Evolutionary conservation across 2,888 invertebrate genomes (phyloP), one percentile per base, ranked within the genome.

Genomic region (Rhagium mordax): DNA sequence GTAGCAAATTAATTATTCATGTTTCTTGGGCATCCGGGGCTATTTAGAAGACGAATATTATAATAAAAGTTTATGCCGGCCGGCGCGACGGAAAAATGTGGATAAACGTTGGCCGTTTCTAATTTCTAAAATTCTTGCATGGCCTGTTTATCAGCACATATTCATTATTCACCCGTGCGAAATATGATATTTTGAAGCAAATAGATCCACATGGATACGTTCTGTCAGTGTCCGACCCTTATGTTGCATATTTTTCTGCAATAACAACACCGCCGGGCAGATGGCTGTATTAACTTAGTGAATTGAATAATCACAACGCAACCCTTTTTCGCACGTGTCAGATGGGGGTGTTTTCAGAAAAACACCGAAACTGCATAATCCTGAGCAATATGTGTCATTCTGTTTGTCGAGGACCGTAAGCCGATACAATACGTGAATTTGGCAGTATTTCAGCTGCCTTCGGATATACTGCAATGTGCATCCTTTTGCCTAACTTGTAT

Each of bases 301-400:
- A 70, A 72, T 74, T 72, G 71, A 68, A 74, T 69, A 76, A 76
- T 72, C 74, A 67, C 59, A 68, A 65, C 74, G 75, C 76, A 78
- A 75, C 78, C 75, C 78, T 60, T 76, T 68, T 41, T 69, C 70
- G 67, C 73, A 71, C 70, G 74, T 70, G 64, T 77, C 77, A 62
- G 53, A 48, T 27, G 47, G 55, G 55, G 55, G 53, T 47, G 61
- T 72, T 70, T 70, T 67, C 71, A 70, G 72, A 70, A 81, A 77
- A 80, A 80, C 78, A 79, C 60, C 77, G 76, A 81, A 82, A 82
- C 75, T 79, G 79, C 81, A 78, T 82, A 83, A 83, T 83, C 80
- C 80, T 73, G 71, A 78, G 81, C 81, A 79, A 82, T n/a, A n/a
- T 78, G 76, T 79, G 79, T 49, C 49, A 49, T 24, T 8, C 29